These are phyloP conservation scores for Eupithecia centaureata DNA, from an alignment of 2,888 invertebrate genomes.

Conservation along the genomic window DNA sequence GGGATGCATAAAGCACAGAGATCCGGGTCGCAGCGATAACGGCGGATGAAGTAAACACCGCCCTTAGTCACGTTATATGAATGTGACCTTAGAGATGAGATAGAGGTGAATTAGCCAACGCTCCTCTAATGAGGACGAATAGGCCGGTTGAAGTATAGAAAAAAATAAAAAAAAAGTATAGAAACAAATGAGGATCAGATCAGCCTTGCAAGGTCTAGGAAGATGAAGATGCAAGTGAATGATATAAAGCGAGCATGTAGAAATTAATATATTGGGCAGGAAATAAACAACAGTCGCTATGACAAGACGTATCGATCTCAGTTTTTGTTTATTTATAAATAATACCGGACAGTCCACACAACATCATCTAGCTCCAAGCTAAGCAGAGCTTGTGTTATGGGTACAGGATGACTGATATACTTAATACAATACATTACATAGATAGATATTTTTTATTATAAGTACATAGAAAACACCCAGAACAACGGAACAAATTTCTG, in stretches of 20 bases:
- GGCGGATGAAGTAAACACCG: constrained; percentile 25
- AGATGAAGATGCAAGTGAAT: not conserved
- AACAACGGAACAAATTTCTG: no score
- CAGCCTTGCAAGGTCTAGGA: not conserved
- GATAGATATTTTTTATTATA: no score
- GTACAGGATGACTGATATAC: no score
- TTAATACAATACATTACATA: no score
- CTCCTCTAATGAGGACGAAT: not conserved
- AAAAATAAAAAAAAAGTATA: no score
- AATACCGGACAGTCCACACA: no score
- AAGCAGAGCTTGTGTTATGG: no score
- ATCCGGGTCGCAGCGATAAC: constrained; percentile 35
- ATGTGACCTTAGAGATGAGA: constrained; percentile 18
- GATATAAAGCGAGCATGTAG: not conserved
- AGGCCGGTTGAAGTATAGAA: not conserved
- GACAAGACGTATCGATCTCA: not conserved
- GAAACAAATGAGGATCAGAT: not conserved
- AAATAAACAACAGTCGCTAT: not conserved
- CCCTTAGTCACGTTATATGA: constrained; percentile 26
- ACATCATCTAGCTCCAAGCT: no score
- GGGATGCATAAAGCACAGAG: constrained; percentile 32
- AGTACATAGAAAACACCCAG: no score
- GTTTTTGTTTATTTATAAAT: no score
- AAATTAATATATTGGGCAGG: not conserved
- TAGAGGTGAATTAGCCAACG: constrained; percentile 4